These are phyloP conservation scores for Cryptoprocta ferox DNA, from an alignment of 2,797 vertebrate species.

Conservation along the genomic window DNA sequence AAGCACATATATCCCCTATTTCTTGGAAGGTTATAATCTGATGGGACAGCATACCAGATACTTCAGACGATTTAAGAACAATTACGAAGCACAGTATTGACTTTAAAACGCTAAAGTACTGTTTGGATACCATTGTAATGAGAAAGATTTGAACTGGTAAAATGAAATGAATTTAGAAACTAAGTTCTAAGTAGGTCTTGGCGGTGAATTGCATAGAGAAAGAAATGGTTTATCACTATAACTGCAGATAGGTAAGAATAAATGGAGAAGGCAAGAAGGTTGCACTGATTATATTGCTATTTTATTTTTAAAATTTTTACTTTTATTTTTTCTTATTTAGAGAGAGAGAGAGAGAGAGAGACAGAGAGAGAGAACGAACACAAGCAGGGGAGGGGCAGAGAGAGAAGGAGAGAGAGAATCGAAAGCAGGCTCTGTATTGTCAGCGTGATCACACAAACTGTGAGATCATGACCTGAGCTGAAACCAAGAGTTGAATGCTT, in stretches of 20 bases:
- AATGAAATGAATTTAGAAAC: background rate
- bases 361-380: too few relatives aligned
- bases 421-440: too few relatives aligned
- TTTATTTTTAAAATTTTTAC: background rate
- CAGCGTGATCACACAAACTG: too few relatives aligned
- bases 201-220: background rate
- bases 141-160: background rate
- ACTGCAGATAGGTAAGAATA: background rate
- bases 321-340: too few relatives aligned
- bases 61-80: constrained; percentile 18
- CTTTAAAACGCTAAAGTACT: background rate
- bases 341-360: too few relatives aligned
- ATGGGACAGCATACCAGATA: background rate
- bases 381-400: too few relatives aligned
- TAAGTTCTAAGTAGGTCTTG: background rate
- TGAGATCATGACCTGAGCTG: too few relatives aligned
- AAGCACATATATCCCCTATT: background rate
- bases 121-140: background rate
- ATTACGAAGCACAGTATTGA: background rate
- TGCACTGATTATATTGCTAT: background rate
- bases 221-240: background rate
- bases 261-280: background rate
- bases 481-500: too few relatives aligned
- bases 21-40: constrained; percentile 7
- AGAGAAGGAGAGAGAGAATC: too few relatives aligned